A percentile compares a stretch with the other conserved stretches of the same genome.
Conservation (phyloP, 2,113 vertebrate species). For the Apeltes quadracus region DNA sequence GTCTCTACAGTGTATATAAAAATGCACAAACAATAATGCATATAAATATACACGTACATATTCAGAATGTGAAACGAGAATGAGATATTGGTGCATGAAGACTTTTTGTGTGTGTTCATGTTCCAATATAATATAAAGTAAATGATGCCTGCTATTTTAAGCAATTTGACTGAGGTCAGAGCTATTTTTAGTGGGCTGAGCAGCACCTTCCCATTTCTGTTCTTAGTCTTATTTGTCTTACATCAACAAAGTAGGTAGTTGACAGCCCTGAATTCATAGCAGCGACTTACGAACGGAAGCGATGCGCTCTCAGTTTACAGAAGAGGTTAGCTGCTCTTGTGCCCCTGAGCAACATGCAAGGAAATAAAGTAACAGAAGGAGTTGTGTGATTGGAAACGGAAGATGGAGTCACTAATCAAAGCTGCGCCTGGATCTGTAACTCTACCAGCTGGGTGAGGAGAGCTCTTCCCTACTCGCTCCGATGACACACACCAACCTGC, state of each 20-base stretch:
- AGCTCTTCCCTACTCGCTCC: slow-evolving; percentile 23
- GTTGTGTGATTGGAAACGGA: slow-evolving; percentile 31
- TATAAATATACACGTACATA: too few species aligned
- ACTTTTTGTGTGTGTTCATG: slow-evolving; percentile 1
- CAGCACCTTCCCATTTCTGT: slow-evolving; percentile 32
- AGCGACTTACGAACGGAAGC: slow-evolving; percentile 34
- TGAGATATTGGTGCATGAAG: slow-evolving; percentile 11
- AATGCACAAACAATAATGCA: slow-evolving; percentile 1
- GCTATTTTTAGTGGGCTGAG: slow-evolving; percentile 37
- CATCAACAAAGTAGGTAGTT: slow-evolving; percentile 19
- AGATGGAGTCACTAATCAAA: slow-evolving; percentile 64
- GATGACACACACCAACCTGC: slow-evolving; percentile 45
- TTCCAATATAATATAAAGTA: slow-evolving; percentile 36
- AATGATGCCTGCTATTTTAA: slow-evolving; percentile 51
- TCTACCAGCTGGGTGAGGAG: slow-evolving; percentile 24
- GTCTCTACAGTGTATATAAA: slow-evolving; percentile 16
- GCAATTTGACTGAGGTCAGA: slow-evolving; percentile 31
- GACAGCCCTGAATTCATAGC: slow-evolving; percentile 21
- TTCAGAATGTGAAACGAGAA: slow-evolving; percentile 12
- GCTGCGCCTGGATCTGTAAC: slow-evolving; percentile 40
- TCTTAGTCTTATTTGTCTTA: slow-evolving; percentile 4
- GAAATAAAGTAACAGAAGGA: slow-evolving; percentile 31
- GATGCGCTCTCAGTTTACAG: slow-evolving; percentile 1
- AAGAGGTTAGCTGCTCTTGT: slow-evolving; percentile 42
- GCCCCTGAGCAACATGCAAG: slow-evolving; percentile 17